Evolutionary conservation across 2,888 invertebrate species (phyloP), one percentile per base, ranked within the genome.

Genomic region (Eilema depressum): DNA sequence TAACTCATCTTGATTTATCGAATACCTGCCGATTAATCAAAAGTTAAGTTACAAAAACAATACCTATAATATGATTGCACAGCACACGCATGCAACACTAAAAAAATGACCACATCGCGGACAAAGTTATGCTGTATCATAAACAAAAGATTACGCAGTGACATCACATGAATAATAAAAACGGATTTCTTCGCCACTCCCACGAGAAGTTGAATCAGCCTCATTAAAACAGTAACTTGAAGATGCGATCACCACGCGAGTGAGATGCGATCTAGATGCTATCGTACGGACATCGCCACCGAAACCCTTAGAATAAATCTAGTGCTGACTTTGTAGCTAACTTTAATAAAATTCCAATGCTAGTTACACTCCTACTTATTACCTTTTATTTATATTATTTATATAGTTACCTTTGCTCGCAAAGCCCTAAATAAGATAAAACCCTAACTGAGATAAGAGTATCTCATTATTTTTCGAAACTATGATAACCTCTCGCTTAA

Each of bases 211-310:
- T 82, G 82, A 83, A 84, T 82, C 86, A 82, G 83, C 85, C 91
- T 93, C 91, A 93, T 93, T 93, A 89, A 87, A 84, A 79, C 78
- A 79, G 80, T 77, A 75, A 76, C 81, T 77, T 73, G 70, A 77
- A 91, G 94, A 94, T 94, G 89, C 87, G 89, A 94, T 93, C 93
- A 85, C 89, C 93, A 94, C 93, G 93, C 94, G 85, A 92, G 84
- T 83, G 79, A 86, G 92, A 93, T 92, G 85, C 87, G 86, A 93
- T 93, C 91, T 86, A 86, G 89, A 92, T 91, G 77, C 79, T 89
- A 91, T 91, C 91, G 73, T 72, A 76, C 74, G 62, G 75, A 83
- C 83, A 84, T 82, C 77, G 85, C 85, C 85, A 85, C 85, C 83
- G 81, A 85, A 84, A 84, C 76, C 75, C 80, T 80, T 76, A 66